A percentile compares a stretch with the other conserved stretches of the same genome.
phyloP scores from a whole-genome alignment of 2,797 vertebrate species.

The Capromys pilorides region DNA sequence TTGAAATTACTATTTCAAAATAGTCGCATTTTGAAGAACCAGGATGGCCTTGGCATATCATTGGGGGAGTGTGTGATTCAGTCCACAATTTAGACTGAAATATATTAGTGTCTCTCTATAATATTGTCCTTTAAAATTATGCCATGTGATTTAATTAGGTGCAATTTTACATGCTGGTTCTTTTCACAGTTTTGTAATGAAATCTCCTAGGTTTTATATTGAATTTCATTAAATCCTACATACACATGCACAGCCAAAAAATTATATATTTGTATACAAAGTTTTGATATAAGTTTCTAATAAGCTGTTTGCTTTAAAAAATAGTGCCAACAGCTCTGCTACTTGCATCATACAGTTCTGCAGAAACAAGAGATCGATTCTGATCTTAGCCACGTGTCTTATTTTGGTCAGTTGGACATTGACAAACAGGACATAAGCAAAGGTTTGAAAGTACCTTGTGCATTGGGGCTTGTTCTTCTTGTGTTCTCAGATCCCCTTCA shows the following conservation, averaged over 20 bases:
- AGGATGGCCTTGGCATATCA: not conserved
- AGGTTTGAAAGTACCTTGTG: not conserved
- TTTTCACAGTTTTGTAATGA: constrained; percentile 17
- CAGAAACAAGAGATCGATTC: not conserved
- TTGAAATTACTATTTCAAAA: not conserved
- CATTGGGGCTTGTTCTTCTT: not conserved
- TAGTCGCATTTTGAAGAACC: not conserved
- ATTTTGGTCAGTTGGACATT: not conserved
- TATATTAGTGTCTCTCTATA: not conserved
- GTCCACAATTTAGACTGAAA: not conserved
- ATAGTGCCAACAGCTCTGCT: not conserved
- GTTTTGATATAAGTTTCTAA: not conserved
- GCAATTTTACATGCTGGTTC: not conserved
- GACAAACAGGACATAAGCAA: not conserved
- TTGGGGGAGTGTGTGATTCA: not conserved
- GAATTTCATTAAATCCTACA: not conserved
- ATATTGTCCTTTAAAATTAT: not conserved
- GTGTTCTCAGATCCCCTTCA: not conserved
- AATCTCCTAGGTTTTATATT: not conserved
- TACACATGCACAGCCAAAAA: not conserved
- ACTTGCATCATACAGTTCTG: not conserved
- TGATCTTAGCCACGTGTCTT: not conserved
- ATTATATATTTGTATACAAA: not conserved
- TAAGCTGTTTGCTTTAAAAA: not conserved
- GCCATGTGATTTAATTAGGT: not conserved